Percentiles rank a stretch among this genome's conserved stretches.
phyloP scores from a whole-genome alignment of 2,113 vertebrate genomes.

The Marmota monax region DNA sequence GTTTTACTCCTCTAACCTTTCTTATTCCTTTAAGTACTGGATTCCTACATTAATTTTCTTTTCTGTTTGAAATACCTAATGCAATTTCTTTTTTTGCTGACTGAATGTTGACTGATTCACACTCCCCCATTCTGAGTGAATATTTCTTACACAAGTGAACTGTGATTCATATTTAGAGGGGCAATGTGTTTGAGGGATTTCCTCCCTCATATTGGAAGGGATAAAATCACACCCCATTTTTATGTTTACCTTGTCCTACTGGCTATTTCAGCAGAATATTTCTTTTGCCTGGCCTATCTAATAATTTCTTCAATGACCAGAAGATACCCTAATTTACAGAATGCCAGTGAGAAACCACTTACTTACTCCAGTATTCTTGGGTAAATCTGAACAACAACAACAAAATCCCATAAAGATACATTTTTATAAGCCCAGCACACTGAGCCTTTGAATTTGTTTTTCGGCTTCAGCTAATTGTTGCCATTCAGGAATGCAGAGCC shows the following conservation, averaged over 20 bases:
- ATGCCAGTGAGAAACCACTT: background rate
- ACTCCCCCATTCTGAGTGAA: constrained; percentile 24
- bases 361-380: constrained; percentile 22
- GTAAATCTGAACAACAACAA: background rate
- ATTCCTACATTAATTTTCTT: background rate
- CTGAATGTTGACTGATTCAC: background rate
- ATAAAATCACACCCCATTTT: background rate
- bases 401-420: constrained; percentile 6
- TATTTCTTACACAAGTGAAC: background rate
- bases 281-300: constrained; percentile 13
- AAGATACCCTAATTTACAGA: constrained; percentile 24
- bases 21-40: background rate
- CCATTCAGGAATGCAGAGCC: background rate
- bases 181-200: background rate
- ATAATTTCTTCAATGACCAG: constrained; percentile 16
- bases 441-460: constrained; percentile 40
- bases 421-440: background rate
- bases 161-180: constrained; percentile 50
- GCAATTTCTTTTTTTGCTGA: background rate
- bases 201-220: background rate
- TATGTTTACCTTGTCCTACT: background rate
- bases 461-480: background rate
- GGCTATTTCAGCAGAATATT: constrained; percentile 10
- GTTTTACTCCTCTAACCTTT: constrained; percentile 3
- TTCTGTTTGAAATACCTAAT: constrained; percentile 41